These are phyloP conservation scores for Daubentonia madagascariensis DNA, from an alignment of 2,113 vertebrate genomes.

Conservation along the genomic window DNA sequence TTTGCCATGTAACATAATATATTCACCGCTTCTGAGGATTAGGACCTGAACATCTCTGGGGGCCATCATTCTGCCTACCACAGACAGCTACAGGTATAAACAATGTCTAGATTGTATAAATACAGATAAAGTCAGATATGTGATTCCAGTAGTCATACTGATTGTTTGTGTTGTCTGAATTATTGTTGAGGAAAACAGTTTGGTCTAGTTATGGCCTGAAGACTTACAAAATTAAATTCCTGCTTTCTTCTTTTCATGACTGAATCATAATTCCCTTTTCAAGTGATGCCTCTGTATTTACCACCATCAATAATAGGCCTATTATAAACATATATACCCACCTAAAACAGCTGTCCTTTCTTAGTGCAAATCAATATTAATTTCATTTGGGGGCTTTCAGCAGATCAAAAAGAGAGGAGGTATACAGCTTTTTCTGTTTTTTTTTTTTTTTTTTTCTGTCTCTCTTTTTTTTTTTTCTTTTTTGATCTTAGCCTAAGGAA, in stretches of 20 bases:
- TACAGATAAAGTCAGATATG: not conserved
- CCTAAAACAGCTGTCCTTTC: slow-evolving; percentile 21
- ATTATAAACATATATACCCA: slow-evolving; percentile 5
- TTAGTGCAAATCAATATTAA: slow-evolving; percentile 58
- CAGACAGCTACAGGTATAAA: not conserved
- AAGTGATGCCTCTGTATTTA: not conserved
- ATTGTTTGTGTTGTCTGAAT: not conserved
- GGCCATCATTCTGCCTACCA: not conserved
- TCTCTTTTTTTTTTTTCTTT: not conserved
- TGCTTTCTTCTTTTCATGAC: not conserved
- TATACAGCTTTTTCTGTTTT: not conserved
- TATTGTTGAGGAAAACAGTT: not conserved
- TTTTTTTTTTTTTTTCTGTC: not conserved
- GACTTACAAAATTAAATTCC: slow-evolving; percentile 28
- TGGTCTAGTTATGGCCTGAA: not conserved
- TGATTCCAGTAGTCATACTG: not conserved
- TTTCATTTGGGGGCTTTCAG: slow-evolving; percentile 24
- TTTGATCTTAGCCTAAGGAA: slow-evolving; percentile 17
- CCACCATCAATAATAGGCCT: slow-evolving; percentile 1
- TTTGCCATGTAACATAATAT: not conserved
- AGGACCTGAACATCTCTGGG: not conserved
- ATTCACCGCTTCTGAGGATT: not conserved
- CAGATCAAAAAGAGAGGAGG: not conserved
- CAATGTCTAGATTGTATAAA: not conserved
- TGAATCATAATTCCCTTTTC: slow-evolving; percentile 34